Evolutionary conservation across 1,140 invertebrate species (phyloP), one percentile per base, ranked within the genome.

Genomic region (Penaeus chinensis): DNA sequence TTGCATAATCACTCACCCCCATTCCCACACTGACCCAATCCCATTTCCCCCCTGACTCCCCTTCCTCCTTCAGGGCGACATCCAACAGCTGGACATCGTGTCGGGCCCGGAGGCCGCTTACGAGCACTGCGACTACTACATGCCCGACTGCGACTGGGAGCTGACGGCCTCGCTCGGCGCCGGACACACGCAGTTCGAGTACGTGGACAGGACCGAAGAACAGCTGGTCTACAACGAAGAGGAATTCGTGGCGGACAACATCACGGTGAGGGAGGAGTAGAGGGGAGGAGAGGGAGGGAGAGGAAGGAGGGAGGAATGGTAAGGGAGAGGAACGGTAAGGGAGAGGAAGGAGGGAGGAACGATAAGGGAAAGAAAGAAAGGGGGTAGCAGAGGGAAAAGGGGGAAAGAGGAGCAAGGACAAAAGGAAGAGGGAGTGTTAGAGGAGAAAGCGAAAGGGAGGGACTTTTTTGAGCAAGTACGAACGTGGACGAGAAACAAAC

Each of bases 51-150:
- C 5, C 13, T n/a, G 19, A 19, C 37, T 42, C 60, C 37, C 79
- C 32, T 47, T 54, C 24, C 66, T 47, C n/a, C 83, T 47, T 3
- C 89, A 96, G 95, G 96, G 96, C 32, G 95, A 96, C 90, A 93
- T 97, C 42, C 95, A 97, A 92, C 92, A 96, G 90, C 92, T 97
- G 78, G 93, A 95, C 90, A 94, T 97, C 63, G 93, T 95, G 47
- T 93, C 94, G 78, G 94, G 93, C 89, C 96, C 96, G 18, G 96
- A 96, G 90, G 94, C 95, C 71, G 96, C 96, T 1, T 97, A 96
- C 91, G 95, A 97, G 84, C 93, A 96, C 85, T 97, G 96, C 91
- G 92, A 93, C 1, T 90, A 91, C 65, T 95, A 95, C 90, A 94
- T 95, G 32, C 94, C 95, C 8, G 93, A 95, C 89, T 97, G 96